These are phyloP conservation scores for Eledona agricola DNA, from an alignment of 2,888 invertebrate species.

Conservation along the genomic window DNA sequence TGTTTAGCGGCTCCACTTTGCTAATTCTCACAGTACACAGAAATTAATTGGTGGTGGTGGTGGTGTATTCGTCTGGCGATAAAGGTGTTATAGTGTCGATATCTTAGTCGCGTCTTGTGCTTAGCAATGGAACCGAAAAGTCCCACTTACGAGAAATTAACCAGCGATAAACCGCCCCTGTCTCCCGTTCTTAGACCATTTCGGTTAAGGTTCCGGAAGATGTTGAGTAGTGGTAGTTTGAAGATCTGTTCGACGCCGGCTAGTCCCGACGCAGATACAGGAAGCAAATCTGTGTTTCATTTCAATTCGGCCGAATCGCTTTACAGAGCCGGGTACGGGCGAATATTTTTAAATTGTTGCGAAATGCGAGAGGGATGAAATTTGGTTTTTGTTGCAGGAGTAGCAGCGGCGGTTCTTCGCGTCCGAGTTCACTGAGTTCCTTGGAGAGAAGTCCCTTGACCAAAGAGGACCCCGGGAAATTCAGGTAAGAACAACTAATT, in stretches of 20 bases:
- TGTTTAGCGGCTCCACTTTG: slow-evolving; percentile 23
- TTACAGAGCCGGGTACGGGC: slow-evolving; percentile 11
- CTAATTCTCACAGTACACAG: slow-evolving; percentile 26
- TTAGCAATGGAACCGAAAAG: slow-evolving; percentile 46
- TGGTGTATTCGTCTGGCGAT: too few species aligned
- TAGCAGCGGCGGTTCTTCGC: slow-evolving; percentile 24
- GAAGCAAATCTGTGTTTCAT: slow-evolving; percentile 19
- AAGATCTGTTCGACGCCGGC: slow-evolving; percentile 39
- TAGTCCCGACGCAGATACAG: slow-evolving; percentile 15
- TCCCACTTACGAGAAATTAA: slow-evolving; percentile 46
- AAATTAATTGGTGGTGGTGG: slow-evolving; percentile 17
- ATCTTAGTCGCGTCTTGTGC: too few species aligned
- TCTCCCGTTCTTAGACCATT: slow-evolving; percentile 44
- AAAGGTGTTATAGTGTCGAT: too few species aligned
- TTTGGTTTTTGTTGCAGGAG: slow-evolving; percentile 20
- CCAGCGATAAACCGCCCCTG: slow-evolving; percentile 38
- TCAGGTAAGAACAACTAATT: slow-evolving; percentile 23
- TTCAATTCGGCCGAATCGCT: slow-evolving; percentile 29
- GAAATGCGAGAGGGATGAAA: not conserved
- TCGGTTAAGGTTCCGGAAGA: slow-evolving; percentile 47
- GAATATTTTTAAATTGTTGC: not conserved
- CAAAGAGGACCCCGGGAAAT: slow-evolving; percentile 13
- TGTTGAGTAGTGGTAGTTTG: slow-evolving; percentile 49
- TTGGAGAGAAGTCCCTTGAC: slow-evolving; percentile 25
- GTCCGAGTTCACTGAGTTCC: slow-evolving; percentile 29